A percentile compares a stretch with the other conserved stretches of the same genome.
Conservation (phyloP, 1,140 invertebrate genomes). For the Orchestia grillus region DNA sequence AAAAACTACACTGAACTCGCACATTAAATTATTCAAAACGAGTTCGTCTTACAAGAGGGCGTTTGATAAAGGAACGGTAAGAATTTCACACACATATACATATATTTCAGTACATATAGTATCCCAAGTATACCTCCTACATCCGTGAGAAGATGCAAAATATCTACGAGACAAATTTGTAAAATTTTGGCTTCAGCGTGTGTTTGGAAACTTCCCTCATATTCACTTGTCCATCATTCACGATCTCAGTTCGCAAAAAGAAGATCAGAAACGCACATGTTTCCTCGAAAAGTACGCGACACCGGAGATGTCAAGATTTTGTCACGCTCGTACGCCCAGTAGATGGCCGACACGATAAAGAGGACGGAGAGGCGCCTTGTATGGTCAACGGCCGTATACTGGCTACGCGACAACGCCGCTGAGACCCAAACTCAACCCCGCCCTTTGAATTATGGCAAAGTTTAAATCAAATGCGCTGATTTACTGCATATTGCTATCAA, state of each 20-base stretch:
- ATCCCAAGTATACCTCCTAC: not conserved
- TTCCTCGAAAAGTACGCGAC: not conserved
- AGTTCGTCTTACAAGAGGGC: not conserved
- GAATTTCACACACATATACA: not conserved
- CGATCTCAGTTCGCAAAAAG: not conserved
- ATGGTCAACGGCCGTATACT: not conserved
- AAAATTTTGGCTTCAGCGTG: not conserved
- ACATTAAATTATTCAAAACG: too few species aligned
- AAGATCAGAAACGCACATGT: not conserved
- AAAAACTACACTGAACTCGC: too few species aligned
- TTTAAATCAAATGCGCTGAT: not conserved
- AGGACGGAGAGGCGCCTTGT: not conserved
- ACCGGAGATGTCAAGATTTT: not conserved
- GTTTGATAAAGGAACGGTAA: not conserved
- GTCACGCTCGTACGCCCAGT: constrained; percentile 37
- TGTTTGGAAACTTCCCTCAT: not conserved
- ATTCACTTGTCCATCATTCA: not conserved
- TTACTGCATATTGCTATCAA: not conserved
- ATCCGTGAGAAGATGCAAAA: not conserved
- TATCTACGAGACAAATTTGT: not conserved
- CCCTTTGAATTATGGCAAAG: not conserved
- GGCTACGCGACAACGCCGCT: not conserved
- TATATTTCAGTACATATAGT: not conserved
- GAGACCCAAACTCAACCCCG: not conserved
- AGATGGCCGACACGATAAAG: not conserved